Evolutionary conservation across 2,113 vertebrate genomes (phyloP).

Genomic region (Sterrhoptilus dennistouni): DNA sequence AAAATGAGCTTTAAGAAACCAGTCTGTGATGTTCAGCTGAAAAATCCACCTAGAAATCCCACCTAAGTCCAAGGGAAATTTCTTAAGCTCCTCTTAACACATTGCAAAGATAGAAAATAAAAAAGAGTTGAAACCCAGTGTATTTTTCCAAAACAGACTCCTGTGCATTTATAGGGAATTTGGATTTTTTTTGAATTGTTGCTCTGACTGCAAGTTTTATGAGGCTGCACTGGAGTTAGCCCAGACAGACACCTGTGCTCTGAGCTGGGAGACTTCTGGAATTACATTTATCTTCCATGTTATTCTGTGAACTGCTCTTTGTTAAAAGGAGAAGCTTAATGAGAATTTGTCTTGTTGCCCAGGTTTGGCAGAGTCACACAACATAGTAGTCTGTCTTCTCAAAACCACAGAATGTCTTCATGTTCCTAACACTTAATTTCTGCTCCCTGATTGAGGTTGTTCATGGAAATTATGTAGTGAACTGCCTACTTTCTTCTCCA

Average conservation of each 20-base stretch:
- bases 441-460: slow-evolving; percentile 31
- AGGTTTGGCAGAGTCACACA: background rate
- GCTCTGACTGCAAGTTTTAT: background rate
- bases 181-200: background rate
- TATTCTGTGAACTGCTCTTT: background rate
- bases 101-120: background rate
- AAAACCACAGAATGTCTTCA: background rate
- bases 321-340: background rate
- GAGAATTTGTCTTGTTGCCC: background rate
- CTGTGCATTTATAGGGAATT: fast-evolving
- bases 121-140: background rate
- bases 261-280: background rate
- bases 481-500: slow-evolving; percentile 47
- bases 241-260: background rate
- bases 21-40: background rate
- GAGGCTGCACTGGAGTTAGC: background rate
- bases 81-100: background rate
- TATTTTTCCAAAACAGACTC: background rate
- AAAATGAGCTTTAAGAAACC: fast-evolving
- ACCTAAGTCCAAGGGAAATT: background rate
- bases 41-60: background rate
- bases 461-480: slow-evolving; percentile 51
- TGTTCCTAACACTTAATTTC: slow-evolving; percentile 26
- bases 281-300: background rate
- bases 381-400: slow-evolving; percentile 17